Evolutionary conservation across 1,140 invertebrate genomes (phyloP).

Genomic region (Centruroides vittatus): DNA sequence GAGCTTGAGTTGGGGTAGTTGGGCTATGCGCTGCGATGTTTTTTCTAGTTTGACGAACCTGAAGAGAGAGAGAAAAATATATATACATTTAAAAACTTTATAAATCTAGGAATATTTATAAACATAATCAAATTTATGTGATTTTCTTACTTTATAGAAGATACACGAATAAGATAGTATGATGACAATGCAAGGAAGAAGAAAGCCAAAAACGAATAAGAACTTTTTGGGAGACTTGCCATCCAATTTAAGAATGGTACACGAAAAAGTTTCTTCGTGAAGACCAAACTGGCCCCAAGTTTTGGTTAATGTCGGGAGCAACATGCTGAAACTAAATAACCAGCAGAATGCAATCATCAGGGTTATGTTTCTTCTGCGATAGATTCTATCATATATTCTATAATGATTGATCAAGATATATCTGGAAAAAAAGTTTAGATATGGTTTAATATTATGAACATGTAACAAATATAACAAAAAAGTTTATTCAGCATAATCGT

Average conservation of each 20-base stretch:
- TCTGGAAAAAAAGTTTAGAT: neutral
- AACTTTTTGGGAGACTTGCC: conserved; percentile 67
- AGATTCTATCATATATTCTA: conserved; percentile 15
- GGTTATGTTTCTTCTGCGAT: conserved; percentile 5
- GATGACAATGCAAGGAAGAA: conserved; percentile 64
- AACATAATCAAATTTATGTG: too few relatives aligned
- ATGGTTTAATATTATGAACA: too few relatives aligned
- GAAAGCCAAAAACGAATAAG: conserved; percentile 63
- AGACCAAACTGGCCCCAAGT: conserved; percentile 67
- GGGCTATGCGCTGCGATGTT: conserved; percentile 12
- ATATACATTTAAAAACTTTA: neutral
- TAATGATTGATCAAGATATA: conserved; percentile 18
- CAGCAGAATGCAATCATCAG: conserved; percentile 44
- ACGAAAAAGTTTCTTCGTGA: conserved; percentile 30
- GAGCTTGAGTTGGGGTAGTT: conserved; percentile 1
- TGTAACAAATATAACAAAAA: too few relatives aligned
- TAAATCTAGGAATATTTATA: neutral
- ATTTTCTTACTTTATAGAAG: conserved; percentile 11
- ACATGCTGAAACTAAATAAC: conserved; percentile 45
- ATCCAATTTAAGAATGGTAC: conserved; percentile 38
- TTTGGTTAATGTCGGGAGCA: conserved; percentile 58
- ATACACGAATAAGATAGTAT: conserved; percentile 48
- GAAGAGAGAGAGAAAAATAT: neutral
- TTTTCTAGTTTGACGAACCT: conserved; percentile 13
- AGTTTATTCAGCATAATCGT: neutral